Evolutionary conservation across 2,888 invertebrate species (phyloP), one percentile per base, ranked within the genome.

Genomic region (Sthenelais limicola): DNA sequence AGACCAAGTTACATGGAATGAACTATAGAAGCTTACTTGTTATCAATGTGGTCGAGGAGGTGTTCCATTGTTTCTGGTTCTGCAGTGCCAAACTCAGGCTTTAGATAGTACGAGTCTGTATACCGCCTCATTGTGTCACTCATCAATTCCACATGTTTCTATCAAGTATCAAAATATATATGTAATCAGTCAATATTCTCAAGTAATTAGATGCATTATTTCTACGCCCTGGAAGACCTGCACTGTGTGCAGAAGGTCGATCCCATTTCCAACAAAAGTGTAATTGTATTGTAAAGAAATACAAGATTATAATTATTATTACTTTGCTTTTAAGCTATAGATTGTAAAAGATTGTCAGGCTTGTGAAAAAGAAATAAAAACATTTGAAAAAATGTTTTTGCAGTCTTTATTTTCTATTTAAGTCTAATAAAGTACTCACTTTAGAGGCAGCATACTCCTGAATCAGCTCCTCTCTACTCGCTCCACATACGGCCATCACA

Each of bases 361-460:
- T n/a, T n/a, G n/a, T n/a, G n/a, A n/a, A n/a, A n/a, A n/a, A n/a
- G n/a, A n/a, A 9, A 43, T 43, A 12, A 43, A 43, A 43, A 43
- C 15, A 43, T 43, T 43, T 43, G 15, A 43, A 43, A 43, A 43
- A 43, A 43, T 43, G 9, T 9, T 12, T 43, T 43, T 43, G 9
- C 15, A 12, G 15, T 12, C 9, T 43, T 43, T 43, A 12, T 51
- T 51, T n/a, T 51, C n/a, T 51, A 21, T 51, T n/a, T n/a, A n/a
- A n/a, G 15, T 43, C 9, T 12, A 43, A 12, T 9, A 30, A 3
- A n/a, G 24, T 30, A 30, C 7, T 30, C 32, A 56, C 56, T 28
- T 56, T 33, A 28, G 56, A 56, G 18, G 56, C 56, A 12, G 56
- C 56, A 56, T 56, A 56, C 33, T 56, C 56, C 18, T 21, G 30